phyloP scores from a whole-genome alignment of 1,140 invertebrate genomes.

The Zaprionus kolodkinae region DNA sequence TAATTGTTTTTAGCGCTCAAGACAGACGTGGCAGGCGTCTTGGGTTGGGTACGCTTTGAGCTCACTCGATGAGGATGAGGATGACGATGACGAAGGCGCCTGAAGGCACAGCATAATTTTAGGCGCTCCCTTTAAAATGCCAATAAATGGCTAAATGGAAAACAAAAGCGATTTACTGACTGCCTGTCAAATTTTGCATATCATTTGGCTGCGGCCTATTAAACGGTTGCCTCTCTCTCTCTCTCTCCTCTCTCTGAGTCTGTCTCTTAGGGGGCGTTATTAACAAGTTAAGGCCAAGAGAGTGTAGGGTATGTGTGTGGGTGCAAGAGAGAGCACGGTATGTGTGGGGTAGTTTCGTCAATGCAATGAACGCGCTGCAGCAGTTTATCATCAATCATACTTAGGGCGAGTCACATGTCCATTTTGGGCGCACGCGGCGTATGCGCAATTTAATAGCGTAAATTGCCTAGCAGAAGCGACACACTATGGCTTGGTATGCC shows the following conservation, averaged over 20 bases:
- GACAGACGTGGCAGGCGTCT: conserved; percentile 41
- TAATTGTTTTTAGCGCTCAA: conserved; percentile 81
- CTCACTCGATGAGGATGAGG: background rate
- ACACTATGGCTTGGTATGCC: too few species aligned
- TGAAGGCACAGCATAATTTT: conserved; percentile 27
- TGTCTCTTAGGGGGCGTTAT: background rate
- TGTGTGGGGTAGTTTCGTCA: background rate
- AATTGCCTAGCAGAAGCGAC: conserved; percentile 3
- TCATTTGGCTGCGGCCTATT: conserved; percentile 40
- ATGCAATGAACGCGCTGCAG: conserved; percentile 22
- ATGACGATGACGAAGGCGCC: conserved; percentile 36
- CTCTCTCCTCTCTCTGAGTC: background rate
- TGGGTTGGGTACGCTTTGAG: conserved; percentile 3
- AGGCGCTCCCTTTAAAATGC: conserved; percentile 36
- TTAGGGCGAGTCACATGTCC: conserved; percentile 37
- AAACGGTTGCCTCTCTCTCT: background rate
- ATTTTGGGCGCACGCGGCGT: conserved; percentile 21
- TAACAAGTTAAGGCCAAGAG: background rate
- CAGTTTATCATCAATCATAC: conserved; percentile 64
- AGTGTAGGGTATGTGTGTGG: too few species aligned
- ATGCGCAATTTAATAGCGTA: conserved; percentile 42
- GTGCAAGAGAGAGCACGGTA: too few species aligned
- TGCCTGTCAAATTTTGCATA: conserved; percentile 69
- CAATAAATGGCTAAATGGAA: conserved; percentile 35
- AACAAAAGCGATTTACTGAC: conserved; percentile 48